Evolutionary conservation across 2,113 vertebrate species (phyloP).

Genomic region (Leucopsar rothschildi): DNA sequence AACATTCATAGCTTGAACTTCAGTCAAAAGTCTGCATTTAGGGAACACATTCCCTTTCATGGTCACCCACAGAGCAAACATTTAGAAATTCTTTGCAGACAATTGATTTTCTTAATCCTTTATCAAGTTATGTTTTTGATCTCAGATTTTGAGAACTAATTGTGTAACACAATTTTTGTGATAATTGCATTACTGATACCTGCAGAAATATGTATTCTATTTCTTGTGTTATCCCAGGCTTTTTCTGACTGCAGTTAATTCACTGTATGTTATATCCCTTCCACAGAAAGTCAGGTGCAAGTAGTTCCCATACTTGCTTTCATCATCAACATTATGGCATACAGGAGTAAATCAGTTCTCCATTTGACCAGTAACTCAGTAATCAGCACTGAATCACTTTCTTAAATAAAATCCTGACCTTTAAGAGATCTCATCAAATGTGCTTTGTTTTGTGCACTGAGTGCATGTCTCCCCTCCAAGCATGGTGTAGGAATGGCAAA

Average conservation of each 20-base stretch:
- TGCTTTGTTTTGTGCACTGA: neutral
- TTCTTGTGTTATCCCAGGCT: neutral
- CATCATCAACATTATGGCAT: neutral
- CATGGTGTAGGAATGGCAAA: neutral
- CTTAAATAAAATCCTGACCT: neutral
- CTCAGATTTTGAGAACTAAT: neutral
- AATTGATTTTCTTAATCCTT: neutral
- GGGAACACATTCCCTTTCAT: neutral
- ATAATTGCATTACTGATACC: neutral
- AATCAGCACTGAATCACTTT: neutral
- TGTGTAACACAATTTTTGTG: neutral
- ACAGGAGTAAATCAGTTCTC: neutral
- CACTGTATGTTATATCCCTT: neutral
- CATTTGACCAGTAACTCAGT: neutral
- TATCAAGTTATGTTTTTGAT: neutral
- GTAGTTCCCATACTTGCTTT: neutral
- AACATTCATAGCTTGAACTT: neutral
- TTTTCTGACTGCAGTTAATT: neutral
- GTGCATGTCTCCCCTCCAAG: neutral
- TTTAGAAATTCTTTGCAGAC: neutral
- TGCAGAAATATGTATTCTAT: neutral
- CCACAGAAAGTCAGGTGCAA: neutral
- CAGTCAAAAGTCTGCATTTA: neutral
- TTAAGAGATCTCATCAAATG: neutral
- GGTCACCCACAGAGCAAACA: neutral